A percentile compares a stretch with the other conserved stretches of the same genome.
Evolutionary conservation across 1,140 invertebrate species (phyloP).

Genomic region (Plectus sambesii): DNA sequence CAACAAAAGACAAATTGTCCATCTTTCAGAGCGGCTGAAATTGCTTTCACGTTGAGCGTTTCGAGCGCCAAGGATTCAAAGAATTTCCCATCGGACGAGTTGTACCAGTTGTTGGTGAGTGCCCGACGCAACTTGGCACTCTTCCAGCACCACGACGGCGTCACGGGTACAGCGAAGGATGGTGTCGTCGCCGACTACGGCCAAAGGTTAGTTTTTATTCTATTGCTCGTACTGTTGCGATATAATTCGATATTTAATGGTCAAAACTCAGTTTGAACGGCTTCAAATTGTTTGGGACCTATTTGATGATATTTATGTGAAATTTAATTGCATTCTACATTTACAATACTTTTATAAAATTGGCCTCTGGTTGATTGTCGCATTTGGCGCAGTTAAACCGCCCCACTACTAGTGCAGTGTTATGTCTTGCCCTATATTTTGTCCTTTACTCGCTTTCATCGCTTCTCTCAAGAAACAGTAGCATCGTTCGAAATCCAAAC

Average conservation of each 20-base stretch:
- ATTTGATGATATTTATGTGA: neutral
- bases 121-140: constrained; percentile 68
- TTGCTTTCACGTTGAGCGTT: constrained; percentile 63
- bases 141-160: constrained; percentile 95
- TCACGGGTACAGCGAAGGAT: constrained; percentile 83
- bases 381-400: constrained; percentile 7
- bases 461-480: too few relatives aligned
- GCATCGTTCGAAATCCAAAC: too few relatives aligned
- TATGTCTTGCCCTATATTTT: constrained; percentile 4
- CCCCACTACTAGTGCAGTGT: too few relatives aligned
- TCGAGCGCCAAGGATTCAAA: constrained; percentile 19
- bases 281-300: constrained; percentile 2
- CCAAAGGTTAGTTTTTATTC: constrained; percentile 55
- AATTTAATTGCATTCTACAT: too few relatives aligned
- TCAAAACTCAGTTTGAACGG: constrained; percentile 41
- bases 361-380: constrained; percentile 6
- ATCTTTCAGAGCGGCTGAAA: constrained; percentile 62
- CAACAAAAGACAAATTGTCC: constrained; percentile 11
- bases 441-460: constrained; percentile 1
- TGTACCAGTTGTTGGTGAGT: constrained; percentile 52
- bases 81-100: constrained; percentile 22
- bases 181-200: constrained; percentile 85
- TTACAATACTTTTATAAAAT: too few relatives aligned
- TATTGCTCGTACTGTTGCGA: neutral
- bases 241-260: constrained; percentile 13